Conservation (phyloP, 2,113 vertebrate genomes). For the Peromyscus leucopus region DNA sequence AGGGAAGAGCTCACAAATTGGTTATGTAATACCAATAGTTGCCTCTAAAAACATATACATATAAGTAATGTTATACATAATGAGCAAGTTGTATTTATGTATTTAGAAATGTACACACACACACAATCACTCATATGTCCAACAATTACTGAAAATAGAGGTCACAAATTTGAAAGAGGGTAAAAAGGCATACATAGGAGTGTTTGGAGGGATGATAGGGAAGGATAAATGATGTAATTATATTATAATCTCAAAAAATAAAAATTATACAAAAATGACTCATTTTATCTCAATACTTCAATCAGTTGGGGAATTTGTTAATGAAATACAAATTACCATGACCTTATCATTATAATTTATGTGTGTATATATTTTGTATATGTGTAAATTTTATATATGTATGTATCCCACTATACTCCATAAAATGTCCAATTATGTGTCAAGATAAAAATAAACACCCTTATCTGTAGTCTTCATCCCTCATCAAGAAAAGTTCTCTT, state of each 20-base stretch:
- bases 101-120: not conserved
- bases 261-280: not conserved
- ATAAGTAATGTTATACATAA: not conserved
- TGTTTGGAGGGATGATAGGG: not conserved
- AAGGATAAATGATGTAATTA: not conserved
- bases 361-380: not conserved
- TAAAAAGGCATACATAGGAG: not conserved
- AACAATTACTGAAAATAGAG: not conserved
- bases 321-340: not conserved
- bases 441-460: not conserved
- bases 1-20: not conserved
- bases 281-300: not conserved
- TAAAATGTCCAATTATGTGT: not conserved
- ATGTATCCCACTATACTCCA: not conserved
- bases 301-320: not conserved
- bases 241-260: not conserved
- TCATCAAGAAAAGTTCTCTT: not conserved
- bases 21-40: not conserved
- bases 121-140: not conserved
- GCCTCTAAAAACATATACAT: not conserved
- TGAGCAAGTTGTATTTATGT: not conserved
- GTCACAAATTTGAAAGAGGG: not conserved
- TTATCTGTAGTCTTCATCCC: not conserved
- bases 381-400: not conserved
- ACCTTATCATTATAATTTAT: not conserved